Evolutionary conservation across 1,140 invertebrate species (phyloP).

Genomic region (Augochlora pura): DNA sequence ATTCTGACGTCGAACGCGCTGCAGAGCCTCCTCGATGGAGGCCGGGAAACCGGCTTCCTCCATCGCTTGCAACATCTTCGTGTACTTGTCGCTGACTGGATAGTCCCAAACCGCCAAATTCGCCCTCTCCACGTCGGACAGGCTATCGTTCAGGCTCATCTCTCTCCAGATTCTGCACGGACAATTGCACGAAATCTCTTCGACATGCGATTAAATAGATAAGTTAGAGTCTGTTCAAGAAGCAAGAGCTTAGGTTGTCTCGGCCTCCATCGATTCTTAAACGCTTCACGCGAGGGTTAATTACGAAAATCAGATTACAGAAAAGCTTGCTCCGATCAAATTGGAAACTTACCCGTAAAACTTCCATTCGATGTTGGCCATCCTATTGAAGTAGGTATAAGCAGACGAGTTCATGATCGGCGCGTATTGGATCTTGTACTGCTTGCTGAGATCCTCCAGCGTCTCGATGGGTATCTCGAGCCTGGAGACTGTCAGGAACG

Average conservation of each 20-base stretch:
- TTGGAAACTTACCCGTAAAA: slow-evolving; percentile 93
- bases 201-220: background rate
- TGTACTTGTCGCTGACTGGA: slow-evolving; percentile 98
- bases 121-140: slow-evolving; percentile 92
- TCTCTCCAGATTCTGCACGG: slow-evolving; percentile 95
- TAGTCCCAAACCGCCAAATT: slow-evolving; percentile 99
- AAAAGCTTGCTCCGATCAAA: no score
- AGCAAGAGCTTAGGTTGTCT: no score
- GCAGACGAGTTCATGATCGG: slow-evolving; percentile 91
- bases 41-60: slow-evolving; percentile 91
- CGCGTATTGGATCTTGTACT: slow-evolving; percentile 97
- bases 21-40: slow-evolving; percentile 88
- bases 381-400: slow-evolving; percentile 96
- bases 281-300: no score
- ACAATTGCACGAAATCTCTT: background rate
- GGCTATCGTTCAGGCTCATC: slow-evolving; percentile 96
- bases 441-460: slow-evolving; percentile 94
- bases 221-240: no score
- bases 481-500: slow-evolving; percentile 95
- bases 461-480: slow-evolving; percentile 96
- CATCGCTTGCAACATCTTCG: slow-evolving; percentile 99
- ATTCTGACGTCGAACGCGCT: slow-evolving; percentile 85
- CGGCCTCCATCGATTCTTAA: no score
- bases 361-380: slow-evolving; percentile 96
- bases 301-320: no score